Evolutionary conservation across 2,113 vertebrate genomes (phyloP).

Genomic region (Prionailurus bengalensis): DNA sequence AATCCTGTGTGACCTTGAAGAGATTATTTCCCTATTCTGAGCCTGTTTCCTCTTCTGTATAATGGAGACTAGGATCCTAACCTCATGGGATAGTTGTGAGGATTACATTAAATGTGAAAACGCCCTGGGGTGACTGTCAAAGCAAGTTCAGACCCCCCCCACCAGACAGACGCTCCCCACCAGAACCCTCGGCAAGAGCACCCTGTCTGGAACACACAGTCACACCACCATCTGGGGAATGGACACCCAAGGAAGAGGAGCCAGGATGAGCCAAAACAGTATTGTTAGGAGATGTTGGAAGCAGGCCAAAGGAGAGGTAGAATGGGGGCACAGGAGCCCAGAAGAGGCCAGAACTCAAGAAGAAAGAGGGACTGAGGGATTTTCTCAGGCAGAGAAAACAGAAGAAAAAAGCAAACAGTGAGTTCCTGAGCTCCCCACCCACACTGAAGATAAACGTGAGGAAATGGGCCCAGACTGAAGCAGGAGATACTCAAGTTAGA

Average conservation of each 20-base stretch:
- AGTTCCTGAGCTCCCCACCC: neutral
- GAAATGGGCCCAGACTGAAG: neutral
- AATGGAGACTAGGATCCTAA: neutral
- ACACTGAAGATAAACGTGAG: neutral
- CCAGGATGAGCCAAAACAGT: constrained; percentile 51
- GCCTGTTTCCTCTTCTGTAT: neutral
- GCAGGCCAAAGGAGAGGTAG: neutral
- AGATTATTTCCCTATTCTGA: neutral
- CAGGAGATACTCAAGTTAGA: neutral
- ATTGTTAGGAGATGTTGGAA: neutral
- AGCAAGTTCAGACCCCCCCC: neutral
- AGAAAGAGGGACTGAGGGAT: neutral
- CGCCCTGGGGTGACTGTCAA: neutral
- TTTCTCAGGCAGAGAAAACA: neutral
- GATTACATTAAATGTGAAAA: constrained; percentile 34
- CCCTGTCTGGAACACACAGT: constrained; percentile 72
- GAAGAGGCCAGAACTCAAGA: neutral
- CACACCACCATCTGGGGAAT: neutral
- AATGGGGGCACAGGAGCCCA: neutral
- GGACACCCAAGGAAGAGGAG: constrained; percentile 13
- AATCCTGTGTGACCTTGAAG: neutral
- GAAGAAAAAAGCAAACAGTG: neutral
- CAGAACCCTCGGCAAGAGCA: constrained; percentile 1
- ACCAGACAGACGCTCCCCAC: neutral
- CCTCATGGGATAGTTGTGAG: neutral